Evolutionary conservation across 2,888 invertebrate genomes (phyloP), one percentile per base, ranked within the genome.

Genomic region (Willowsia nigromaculata): DNA sequence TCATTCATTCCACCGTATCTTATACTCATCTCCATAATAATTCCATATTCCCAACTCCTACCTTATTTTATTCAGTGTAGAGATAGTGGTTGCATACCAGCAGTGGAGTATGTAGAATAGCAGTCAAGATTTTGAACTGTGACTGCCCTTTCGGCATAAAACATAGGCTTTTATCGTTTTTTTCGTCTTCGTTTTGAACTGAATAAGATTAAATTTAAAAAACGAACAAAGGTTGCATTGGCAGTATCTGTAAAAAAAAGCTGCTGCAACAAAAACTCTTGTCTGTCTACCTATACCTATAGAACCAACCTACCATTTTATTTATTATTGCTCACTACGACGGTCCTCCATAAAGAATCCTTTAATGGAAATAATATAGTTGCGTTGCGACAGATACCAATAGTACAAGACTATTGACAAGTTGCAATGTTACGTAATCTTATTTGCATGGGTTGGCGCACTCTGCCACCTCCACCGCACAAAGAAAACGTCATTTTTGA

Each of bases 31-130:
- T 59, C 27, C 59, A 59, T 59, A 50, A 50, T 50, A 27, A 59
- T 59, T 59, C 59, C 59, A 27, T 59, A 59, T 59, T 33, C 65
- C n/a, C n/a, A n/a, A n/a, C n/a, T n/a, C n/a, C n/a, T n/a, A n/a
- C n/a, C n/a, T n/a, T n/a, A n/a, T n/a, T n/a, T 33, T 65, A 33
- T 65, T 65, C 30, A 33, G 33, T 33, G n/a, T n/a, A n/a, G n/a
- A n/a, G n/a, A n/a, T n/a, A n/a, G n/a, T n/a, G n/a, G n/a, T n/a
- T n/a, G 65, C 65, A 6, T 33, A 30, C 4, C 25, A 59, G 59
- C 18, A 27, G 11, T 13, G 59, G 18, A 25, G 9, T 27, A 15
- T 59, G 9, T 5, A 59, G 6, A 7, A 4, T 11, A 15, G 27
- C 59, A 25, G 25, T 59, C 25, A 15, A 27, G 27, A 4, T 22